These are phyloP conservation scores for Coilia nasus DNA, from an alignment of 2,797 vertebrate genomes.

Conservation along the genomic window DNA sequence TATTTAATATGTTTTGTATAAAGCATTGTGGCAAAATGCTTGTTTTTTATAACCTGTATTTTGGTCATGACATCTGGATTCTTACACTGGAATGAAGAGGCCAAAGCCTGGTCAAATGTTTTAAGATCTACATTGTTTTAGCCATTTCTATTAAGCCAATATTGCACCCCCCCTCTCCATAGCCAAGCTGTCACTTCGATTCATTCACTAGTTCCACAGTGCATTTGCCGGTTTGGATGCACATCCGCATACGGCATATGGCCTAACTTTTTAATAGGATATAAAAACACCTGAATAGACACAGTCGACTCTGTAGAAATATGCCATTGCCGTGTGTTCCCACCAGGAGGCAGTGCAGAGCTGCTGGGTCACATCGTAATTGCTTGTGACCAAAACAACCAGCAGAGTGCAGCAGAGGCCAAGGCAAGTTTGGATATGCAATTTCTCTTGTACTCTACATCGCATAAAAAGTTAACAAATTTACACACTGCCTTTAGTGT, in stretches of 20 bases:
- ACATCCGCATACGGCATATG: not conserved
- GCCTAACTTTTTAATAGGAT: not conserved
- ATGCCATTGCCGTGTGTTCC: not conserved
- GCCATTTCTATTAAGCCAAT: not conserved
- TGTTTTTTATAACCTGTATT: not conserved
- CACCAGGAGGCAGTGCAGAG: not conserved
- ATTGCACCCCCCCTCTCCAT: not conserved
- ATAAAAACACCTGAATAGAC: not conserved
- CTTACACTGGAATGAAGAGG: not conserved
- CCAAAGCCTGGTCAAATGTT: not conserved
- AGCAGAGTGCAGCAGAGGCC: not conserved
- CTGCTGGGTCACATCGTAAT: not conserved
- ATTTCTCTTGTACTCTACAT: no score
- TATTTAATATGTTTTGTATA: not conserved
- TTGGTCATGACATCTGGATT: not conserved
- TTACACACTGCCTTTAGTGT: no score
- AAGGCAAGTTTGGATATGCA: not conserved
- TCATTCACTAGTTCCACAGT: not conserved
- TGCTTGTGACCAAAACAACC: not conserved
- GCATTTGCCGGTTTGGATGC: not conserved
- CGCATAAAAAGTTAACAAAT: no score
- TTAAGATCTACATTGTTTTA: not conserved
- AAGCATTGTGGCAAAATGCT: not conserved
- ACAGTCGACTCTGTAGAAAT: not conserved
- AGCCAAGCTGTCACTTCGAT: not conserved